phyloP scores from a whole-genome alignment of 2,797 vertebrate genomes.

The Paratrypauchen microcephalus region DNA sequence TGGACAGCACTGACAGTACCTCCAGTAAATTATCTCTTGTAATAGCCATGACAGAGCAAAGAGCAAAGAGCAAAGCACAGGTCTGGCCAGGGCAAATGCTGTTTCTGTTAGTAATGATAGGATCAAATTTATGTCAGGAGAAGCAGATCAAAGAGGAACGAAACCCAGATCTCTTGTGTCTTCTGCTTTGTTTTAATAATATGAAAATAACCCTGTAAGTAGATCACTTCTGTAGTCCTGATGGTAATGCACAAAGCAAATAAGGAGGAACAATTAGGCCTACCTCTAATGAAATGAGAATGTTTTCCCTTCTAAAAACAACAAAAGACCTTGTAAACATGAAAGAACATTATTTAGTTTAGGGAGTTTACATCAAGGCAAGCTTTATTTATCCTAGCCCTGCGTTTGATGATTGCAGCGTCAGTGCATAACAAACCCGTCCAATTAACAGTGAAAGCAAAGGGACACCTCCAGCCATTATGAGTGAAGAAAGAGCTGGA shows the following conservation, averaged over 20 bases:
- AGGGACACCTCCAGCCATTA: constrained; percentile 45
- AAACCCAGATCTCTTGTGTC: constrained; percentile 29
- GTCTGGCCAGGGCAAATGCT: constrained; percentile 10
- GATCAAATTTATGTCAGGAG: constrained; percentile 25
- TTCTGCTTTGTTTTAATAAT: constrained; percentile 46
- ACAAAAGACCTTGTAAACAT: constrained; percentile 8
- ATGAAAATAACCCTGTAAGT: constrained; percentile 39
- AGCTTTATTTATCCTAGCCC: constrained; percentile 34
- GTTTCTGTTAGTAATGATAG: constrained; percentile 20
- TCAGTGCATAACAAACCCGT: constrained; percentile 27
- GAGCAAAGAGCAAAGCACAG: constrained; percentile 1
- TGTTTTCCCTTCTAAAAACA: constrained; percentile 15
- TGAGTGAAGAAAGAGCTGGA: constrained; percentile 35
- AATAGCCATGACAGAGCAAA: background rate
- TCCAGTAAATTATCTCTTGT: constrained; percentile 1
- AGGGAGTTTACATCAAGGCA: constrained; percentile 19
- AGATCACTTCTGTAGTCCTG: constrained; percentile 32
- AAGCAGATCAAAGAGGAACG: constrained; percentile 58
- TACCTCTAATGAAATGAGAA: too few species aligned
- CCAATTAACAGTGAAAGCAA: constrained; percentile 57
- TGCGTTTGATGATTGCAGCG: constrained; percentile 52
- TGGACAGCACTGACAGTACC: constrained; percentile 6
- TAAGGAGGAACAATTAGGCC: constrained; percentile 34
- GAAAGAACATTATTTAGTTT: constrained; percentile 9
- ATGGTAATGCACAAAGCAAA: constrained; percentile 29